Evolutionary conservation across 2,797 vertebrate species (phyloP), one percentile per base, ranked within the genome.

Genomic region (Gymnopithys bicolor): DNA sequence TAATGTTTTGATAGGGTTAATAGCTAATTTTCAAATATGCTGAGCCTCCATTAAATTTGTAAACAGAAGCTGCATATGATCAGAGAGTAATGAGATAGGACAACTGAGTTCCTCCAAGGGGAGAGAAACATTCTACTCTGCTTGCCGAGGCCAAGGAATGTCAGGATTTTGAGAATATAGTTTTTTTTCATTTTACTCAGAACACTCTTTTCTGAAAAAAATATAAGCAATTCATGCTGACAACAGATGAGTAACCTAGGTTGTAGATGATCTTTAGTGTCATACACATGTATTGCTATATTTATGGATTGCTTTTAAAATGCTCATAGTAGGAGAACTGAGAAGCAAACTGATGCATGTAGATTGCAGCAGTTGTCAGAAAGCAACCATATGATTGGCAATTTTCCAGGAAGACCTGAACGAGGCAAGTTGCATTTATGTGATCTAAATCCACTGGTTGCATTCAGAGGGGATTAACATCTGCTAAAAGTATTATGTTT

Each of bases 401-500:
- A 63, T 80, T 97, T 98, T 98, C 96, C 96, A 97, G 94, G 91
- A 76, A 78, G 71, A 95, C 95, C 95, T 93, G 92, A 96, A 97
- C 24, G 51, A 94, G 95, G 96, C 90, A 95, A 96, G 91, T 95
- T 96, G 75, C 89, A 95, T 96, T 97, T 96, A 94, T 92, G 96
- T 93, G 97, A 96, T 97, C 96, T 97, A 97, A 97, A 97, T 96
- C 95, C 97, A 97, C 89, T 89, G 88, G 97, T 93, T 15, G 22
- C 94, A 96, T 92, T 95, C 91, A 94, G 81, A 45, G 70, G 79
- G 96, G 97, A 98, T 98, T 98, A 98, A 98, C 98, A 98, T 98
- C 98, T 98, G 98, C 96, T 98, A 98, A 98, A 98, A 96, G 97
- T 95, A 96, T 98, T 97, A 98, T 84, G 93, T 96, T 97, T 97